Evolutionary conservation across 2,113 vertebrate genomes (phyloP), one percentile per base, ranked within the genome.

Genomic region (Campylorhamphus procurvoides): DNA sequence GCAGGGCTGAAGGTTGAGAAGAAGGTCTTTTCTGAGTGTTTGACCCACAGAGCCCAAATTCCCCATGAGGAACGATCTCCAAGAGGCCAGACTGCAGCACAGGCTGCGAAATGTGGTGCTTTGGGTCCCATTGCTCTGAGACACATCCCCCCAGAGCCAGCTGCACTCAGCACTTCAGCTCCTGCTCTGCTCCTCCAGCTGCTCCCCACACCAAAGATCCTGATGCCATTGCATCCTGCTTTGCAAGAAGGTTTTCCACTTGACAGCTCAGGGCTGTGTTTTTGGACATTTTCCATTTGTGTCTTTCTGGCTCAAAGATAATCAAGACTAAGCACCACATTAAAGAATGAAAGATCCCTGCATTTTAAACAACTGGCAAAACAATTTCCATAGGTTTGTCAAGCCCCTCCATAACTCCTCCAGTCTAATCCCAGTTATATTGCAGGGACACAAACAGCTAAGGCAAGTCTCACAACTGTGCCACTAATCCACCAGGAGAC

Each of bases 131-230:
- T 40, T 86, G 72, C 75, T 90, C 85, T 63, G 9, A 62, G 88
- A 50, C 72, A 72, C 60, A 90, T 63, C 92, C 63, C 63, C 64
- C 76, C 39, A 50, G 50, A 67, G 17, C n/a, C 68, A 91, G 56
- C 56, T 67, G 68, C 90, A 90, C 29, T 42, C 86, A 76, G 28
- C 75, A 24, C 71, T 87, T 42, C 8, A 24, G 76, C 53, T 50
- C 60, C 46, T 33, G 14, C 42, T 39, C 7, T 1, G 85, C 10
- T 4, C 47, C 71, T 71, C 88, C 96, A 96, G 94, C 92, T 94
- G 95, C 87, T 93, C 20, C 83, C 87, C 95, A 97, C 78, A 91
- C 44, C 72, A 68, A 86, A 81, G 31, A 69, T 25, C 60, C 89
- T 35, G 25, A 73, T 37, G 53, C 6, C 37, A 71, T 9, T 72